Evolutionary conservation across 2,888 invertebrate species (phyloP), one percentile per base, ranked within the genome.

Genomic region (Synergus gifuensis): DNA sequence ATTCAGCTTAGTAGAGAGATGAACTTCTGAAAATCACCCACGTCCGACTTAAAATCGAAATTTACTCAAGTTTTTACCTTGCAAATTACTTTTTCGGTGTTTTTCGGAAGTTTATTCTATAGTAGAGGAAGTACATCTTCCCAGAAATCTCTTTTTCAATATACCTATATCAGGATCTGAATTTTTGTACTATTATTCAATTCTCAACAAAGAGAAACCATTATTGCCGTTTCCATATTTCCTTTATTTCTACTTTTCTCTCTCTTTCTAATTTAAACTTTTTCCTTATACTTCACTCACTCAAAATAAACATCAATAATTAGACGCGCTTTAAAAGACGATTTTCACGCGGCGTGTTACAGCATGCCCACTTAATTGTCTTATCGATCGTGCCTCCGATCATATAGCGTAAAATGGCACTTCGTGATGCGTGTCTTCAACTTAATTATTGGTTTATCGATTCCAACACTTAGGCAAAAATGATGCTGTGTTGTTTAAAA

Each of bases 291-390:
- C 78, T 40, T 79, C 40, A 83, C 64, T 79, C 77, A 81, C 36
- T 83, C 78, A 62, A 78, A 82, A 28, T 82, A 83, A 83, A 82
- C 81, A 85, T 81, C 81, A 81, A 83, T 84, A 63, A 60, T 77
- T 85, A 85, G 83, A 80, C 77, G 82, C 81, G 84, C 86, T 85
- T 84, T 40, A 83, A 78, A 83, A 79, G 73, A 83, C 83, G 84
- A 85, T 83, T 79, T 83, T 84, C 83, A 87, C 86, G 78, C 83
- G 85, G 82, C 83, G 86, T 86, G 82, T 84, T 85, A 82, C 84
- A 81, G 87, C 87, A 87, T 87, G 87, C 76, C 83, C 46, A 83
- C 82, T 82, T 86, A 84, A 80, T 67, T 83, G 78, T 83, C 79
- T 77, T 76, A 79, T 82, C 78, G 79, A 80, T 78, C 76, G 77